These are phyloP conservation scores for Lutjanus erythropterus DNA, from an alignment of 2,113 vertebrate genomes.

Conservation along the genomic window DNA sequence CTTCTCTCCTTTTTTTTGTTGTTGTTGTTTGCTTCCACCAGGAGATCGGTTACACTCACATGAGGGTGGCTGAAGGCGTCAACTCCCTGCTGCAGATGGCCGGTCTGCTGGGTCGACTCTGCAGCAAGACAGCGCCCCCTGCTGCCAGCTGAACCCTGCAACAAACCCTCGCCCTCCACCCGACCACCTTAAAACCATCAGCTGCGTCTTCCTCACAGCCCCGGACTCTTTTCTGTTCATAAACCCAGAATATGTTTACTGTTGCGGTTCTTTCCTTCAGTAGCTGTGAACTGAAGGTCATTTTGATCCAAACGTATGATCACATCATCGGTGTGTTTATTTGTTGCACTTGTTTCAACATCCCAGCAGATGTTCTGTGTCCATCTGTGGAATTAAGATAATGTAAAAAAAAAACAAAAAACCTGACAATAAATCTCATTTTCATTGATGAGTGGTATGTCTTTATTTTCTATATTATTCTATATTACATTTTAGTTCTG, in stretches of 20 bases:
- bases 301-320: not conserved
- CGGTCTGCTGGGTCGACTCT: constrained; percentile 92
- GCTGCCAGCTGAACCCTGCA: constrained; percentile 82
- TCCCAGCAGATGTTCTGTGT: constrained; percentile 66
- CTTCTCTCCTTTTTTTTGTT: not conserved
- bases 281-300: not conserved
- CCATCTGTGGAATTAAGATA: constrained; percentile 41
- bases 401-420: not conserved
- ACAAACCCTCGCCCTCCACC: not conserved
- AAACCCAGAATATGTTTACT: too few relatives aligned
- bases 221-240: not conserved
- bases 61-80: constrained; percentile 94
- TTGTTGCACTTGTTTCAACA: not conserved
- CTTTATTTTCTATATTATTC: not conserved
- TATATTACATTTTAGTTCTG: not conserved
- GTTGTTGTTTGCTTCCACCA: constrained; percentile 62
- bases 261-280: not conserved
- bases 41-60: constrained; percentile 98
- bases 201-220: not conserved
- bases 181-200: too few relatives aligned
- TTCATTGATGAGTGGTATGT: not conserved
- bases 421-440: not conserved
- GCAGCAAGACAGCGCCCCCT: constrained; percentile 90
- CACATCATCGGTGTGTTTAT: not conserved
- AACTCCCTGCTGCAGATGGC: constrained; percentile 97